These are phyloP conservation scores for Bufo bufo DNA, from an alignment of 2,113 vertebrate genomes.

Conservation along the genomic window DNA sequence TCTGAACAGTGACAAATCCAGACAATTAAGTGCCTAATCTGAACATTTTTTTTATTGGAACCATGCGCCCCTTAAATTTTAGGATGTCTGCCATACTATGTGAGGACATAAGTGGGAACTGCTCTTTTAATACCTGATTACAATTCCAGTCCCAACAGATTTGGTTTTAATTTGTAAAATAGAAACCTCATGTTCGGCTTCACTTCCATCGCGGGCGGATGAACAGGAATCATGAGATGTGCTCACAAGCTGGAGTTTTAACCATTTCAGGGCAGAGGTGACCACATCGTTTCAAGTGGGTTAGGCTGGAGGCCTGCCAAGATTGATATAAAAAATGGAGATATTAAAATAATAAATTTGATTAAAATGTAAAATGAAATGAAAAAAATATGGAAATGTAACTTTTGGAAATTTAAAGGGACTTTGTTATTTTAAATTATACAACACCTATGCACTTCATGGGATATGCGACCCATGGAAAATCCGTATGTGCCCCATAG, in stretches of 20 bases:
- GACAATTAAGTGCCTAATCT: slow-evolving; percentile 42
- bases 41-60: slow-evolving; percentile 55
- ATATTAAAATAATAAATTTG: slow-evolving; percentile 1
- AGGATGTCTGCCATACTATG: neutral
- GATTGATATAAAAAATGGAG: neutral
- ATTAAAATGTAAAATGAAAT: neutral
- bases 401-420: neutral
- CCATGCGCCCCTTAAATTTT: slow-evolving; percentile 28
- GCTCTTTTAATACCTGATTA: slow-evolving; percentile 54
- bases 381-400: neutral
- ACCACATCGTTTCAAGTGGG: neutral
- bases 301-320: neutral
- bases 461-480: neutral
- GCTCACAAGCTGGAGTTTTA: slow-evolving; percentile 60
- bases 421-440: neutral
- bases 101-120: slow-evolving; percentile 43
- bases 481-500: neutral
- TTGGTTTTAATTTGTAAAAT: slow-evolving; percentile 51
- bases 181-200: slow-evolving; percentile 46
- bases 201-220: slow-evolving; percentile 21
- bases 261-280: neutral
- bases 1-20: slow-evolving; percentile 41
- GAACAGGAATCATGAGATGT: neutral
- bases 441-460: neutral
- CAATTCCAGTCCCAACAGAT: slow-evolving; percentile 39